phyloP scores from a whole-genome alignment of 2,113 vertebrate genomes.

The Clarias magur region DNA sequence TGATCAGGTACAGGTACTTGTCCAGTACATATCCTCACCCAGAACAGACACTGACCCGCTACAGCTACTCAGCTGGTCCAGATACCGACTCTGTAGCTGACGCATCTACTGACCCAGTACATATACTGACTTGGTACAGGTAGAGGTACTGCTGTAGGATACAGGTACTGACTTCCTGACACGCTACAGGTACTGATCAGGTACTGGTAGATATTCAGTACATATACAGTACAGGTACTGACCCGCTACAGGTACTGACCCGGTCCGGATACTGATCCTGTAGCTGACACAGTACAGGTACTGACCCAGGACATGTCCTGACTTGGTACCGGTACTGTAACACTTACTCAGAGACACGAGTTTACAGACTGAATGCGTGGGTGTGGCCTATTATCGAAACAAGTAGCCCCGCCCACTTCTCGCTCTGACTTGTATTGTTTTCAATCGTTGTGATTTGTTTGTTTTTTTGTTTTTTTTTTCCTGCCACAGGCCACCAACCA shows the following conservation, averaged over 20 bases:
- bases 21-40: slow-evolving; percentile 69
- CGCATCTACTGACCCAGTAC: background rate
- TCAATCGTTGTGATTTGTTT: background rate
- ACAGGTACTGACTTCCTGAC: background rate
- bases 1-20: background rate
- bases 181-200: background rate
- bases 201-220: slow-evolving; percentile 56
- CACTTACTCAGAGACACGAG: background rate
- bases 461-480: background rate
- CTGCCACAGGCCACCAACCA: slow-evolving; percentile 85
- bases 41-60: background rate
- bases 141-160: background rate
- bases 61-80: background rate
- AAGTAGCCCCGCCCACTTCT: background rate
- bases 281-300: background rate
- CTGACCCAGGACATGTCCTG: background rate
- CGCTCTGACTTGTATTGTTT: background rate
- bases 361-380: too few relatives aligned
- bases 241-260: background rate
- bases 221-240: slow-evolving; percentile 54
- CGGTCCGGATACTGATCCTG: background rate
- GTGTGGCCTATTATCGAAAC: too few relatives aligned
- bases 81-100: background rate
- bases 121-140: background rate
- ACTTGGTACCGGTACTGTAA: background rate